phyloP scores from a whole-genome alignment of 64 coral and sea anemone genomes.

The Actinia equina region DNA sequence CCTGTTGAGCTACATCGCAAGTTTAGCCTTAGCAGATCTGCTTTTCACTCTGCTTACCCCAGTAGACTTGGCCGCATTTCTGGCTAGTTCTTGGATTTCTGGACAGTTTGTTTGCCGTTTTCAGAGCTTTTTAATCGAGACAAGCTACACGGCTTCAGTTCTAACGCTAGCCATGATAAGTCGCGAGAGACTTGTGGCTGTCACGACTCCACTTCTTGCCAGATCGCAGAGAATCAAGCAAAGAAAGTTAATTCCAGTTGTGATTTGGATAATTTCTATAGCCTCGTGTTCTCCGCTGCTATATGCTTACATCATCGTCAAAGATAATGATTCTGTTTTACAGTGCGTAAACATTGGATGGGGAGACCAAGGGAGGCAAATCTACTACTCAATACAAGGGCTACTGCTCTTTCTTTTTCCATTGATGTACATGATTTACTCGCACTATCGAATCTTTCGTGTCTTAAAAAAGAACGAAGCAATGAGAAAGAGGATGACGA shows the following conservation, averaged over 20 bases:
- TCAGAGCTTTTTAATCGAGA: slow-evolving; percentile 81
- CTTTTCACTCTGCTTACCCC: slow-evolving; percentile 67
- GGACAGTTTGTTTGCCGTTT: slow-evolving; percentile 56
- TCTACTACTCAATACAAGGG: slow-evolving; percentile 79
- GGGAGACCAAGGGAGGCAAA: slow-evolving; percentile 61
- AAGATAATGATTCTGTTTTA: background rate
- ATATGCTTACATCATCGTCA: slow-evolving; percentile 59
- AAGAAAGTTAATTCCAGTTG: slow-evolving; percentile 21
- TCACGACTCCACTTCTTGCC: slow-evolving; percentile 63
- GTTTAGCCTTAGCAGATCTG: slow-evolving; percentile 64
- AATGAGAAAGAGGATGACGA: slow-evolving; percentile 12
- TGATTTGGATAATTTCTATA: slow-evolving; percentile 56
- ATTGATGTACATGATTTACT: slow-evolving; percentile 47
- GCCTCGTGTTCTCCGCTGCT: slow-evolving; percentile 51
- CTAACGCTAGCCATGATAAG: slow-evolving; percentile 74
- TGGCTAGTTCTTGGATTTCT: slow-evolving; percentile 59
- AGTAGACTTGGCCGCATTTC: slow-evolving; percentile 67
- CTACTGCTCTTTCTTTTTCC: slow-evolving; percentile 56
- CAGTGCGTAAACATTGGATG: slow-evolving; percentile 57
- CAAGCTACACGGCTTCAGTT: slow-evolving; percentile 66
- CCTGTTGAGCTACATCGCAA: slow-evolving; percentile 68
- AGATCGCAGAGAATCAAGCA: slow-evolving; percentile 18
- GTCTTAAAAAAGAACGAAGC: slow-evolving; percentile 23
- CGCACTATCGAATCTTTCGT: slow-evolving; percentile 56
- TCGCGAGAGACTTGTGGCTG: slow-evolving; percentile 49